Conservation (phyloP, 1,140 invertebrate species). For the Metopolophium dirhodum region DNA sequence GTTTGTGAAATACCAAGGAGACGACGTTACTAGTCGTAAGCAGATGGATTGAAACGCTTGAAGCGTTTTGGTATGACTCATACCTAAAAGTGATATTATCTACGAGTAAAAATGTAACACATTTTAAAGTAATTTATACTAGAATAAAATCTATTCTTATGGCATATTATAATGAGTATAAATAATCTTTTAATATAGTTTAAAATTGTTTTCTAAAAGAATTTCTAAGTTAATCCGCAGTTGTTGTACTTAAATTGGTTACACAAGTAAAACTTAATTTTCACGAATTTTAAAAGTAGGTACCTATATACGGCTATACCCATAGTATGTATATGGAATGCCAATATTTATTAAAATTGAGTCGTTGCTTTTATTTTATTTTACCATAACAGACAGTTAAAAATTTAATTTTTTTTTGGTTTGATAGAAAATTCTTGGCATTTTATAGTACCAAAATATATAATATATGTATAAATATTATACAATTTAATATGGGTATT, state of each 20-base stretch:
- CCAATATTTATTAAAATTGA: not conserved
- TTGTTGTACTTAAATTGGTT: not conserved
- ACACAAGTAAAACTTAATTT: not conserved
- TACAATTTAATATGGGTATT: no score
- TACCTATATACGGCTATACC: no score
- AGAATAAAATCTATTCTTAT: not conserved
- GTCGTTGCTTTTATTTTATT: not conserved
- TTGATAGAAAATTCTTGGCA: not conserved
- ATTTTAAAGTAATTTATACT: not conserved
- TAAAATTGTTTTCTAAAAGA: not conserved
- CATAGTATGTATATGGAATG: not conserved
- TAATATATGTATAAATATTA: no score
- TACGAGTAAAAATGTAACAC: not conserved
- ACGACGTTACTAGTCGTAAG: no score
- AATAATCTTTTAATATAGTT: not conserved
- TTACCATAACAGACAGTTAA: not conserved
- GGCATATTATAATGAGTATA: not conserved
- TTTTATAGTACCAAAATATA: no score
- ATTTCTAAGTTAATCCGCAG: not conserved
- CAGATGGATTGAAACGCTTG: no score
- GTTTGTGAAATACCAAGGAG: no score
- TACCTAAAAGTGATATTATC: not conserved
- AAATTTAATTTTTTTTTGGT: not conserved
- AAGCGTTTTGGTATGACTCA: not conserved
- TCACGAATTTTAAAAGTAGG: not conserved